Conservation (phyloP, 2,113 vertebrate genomes). For the Saccopteryx bilineata region DNA sequence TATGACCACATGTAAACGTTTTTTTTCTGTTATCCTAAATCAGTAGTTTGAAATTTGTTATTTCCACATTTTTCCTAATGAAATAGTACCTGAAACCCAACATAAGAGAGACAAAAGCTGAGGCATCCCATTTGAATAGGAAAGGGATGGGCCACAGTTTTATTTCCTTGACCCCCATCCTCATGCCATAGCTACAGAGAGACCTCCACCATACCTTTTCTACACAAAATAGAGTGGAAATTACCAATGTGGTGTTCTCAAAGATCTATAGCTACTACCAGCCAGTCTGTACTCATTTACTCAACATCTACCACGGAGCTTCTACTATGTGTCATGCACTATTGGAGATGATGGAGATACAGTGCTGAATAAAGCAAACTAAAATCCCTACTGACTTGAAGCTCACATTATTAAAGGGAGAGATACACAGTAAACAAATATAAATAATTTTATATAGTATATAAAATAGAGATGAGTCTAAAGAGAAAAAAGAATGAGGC, state of each 20-base stretch:
- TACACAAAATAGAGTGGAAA: background rate
- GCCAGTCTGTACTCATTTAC: background rate
- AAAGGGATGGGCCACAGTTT: background rate
- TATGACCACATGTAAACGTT: background rate
- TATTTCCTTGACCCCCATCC: background rate
- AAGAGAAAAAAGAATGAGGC: background rate
- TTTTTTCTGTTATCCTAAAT: background rate
- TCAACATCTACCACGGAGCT: background rate
- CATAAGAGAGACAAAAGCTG: background rate
- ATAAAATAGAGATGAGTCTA: background rate
- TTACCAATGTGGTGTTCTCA: background rate
- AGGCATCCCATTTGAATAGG: background rate
- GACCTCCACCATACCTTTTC: background rate
- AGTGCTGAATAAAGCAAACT: background rate
- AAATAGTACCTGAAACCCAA: constrained; percentile 12
- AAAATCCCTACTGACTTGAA: background rate
- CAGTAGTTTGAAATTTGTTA: background rate
- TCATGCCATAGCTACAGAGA: background rate
- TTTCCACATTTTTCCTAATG: background rate
- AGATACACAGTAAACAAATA: background rate
- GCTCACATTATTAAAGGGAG: background rate
- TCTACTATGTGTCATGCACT: background rate
- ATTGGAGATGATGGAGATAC: background rate
- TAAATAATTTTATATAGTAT: background rate
- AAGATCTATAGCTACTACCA: background rate